Evolutionary conservation across 2,797 vertebrate genomes (phyloP).

Genomic region (Sciaenops ocellatus): DNA sequence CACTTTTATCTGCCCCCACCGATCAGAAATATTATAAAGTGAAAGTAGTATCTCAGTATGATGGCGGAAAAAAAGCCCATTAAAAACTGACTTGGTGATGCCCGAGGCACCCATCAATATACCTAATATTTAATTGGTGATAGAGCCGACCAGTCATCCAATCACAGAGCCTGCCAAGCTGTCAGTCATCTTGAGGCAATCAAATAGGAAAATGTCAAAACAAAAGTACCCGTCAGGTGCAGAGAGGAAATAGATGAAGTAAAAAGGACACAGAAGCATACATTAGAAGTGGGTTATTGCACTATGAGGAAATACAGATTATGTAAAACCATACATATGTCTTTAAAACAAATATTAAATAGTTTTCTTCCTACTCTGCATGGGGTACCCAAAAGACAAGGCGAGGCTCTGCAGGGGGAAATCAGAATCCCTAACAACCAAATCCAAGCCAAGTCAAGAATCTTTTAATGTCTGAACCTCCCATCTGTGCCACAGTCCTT

Average conservation of each 20-base stretch:
- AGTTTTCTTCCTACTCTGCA: conserved; percentile 44
- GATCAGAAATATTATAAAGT: conserved; percentile 19
- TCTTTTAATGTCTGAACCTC: conserved; percentile 60
- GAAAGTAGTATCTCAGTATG: neutral
- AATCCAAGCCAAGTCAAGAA: conserved; percentile 75
- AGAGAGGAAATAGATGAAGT: neutral
- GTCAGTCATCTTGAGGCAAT: conserved; percentile 28
- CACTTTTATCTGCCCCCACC: neutral
- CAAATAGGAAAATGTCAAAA: conserved; percentile 40
- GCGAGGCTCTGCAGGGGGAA: conserved; percentile 21
- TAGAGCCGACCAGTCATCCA: conserved; percentile 21
- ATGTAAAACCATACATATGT: conserved; percentile 19
- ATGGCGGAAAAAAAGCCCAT: neutral
- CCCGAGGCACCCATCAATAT: conserved; percentile 14
- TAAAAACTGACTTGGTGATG: neutral
- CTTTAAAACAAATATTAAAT: conserved; percentile 57
- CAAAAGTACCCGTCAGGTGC: conserved; percentile 20
- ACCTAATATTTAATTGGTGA: conserved; percentile 28
- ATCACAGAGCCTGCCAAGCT: conserved; percentile 38
- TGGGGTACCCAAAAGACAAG: conserved; percentile 47
- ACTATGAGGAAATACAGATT: neutral
- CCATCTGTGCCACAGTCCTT: conserved; percentile 46
- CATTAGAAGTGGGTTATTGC: conserved; percentile 1
- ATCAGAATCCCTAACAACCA: conserved; percentile 75
- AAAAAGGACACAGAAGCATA: conserved; percentile 10